These are phyloP conservation scores for Parochlus steinenii DNA, from an alignment of 2,888 invertebrate species.

Conservation along the genomic window DNA sequence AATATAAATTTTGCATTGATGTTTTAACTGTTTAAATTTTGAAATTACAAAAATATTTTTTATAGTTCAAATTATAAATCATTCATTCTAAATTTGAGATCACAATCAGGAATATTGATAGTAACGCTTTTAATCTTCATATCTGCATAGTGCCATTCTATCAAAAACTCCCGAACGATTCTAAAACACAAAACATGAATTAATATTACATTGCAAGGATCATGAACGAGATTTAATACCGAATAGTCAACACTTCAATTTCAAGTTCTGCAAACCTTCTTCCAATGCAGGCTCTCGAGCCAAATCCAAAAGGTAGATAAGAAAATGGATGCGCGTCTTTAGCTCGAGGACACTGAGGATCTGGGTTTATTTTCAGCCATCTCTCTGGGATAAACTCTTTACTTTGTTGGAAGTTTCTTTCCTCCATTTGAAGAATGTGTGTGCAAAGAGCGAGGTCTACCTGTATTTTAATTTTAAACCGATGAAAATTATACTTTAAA, in stretches of 20 bases:
- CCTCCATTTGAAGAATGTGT: conserved; percentile 44
- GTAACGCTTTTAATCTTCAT: background rate
- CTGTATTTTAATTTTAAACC: conserved; percentile 48
- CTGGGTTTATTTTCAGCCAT: conserved; percentile 37
- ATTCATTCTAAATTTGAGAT: conserved; percentile 26
- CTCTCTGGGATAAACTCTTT: conserved; percentile 55
- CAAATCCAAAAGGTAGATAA: conserved; percentile 46
- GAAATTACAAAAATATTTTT: too few relatives aligned
- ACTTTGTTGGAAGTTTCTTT: conserved; percentile 44
- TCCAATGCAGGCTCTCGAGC: conserved; percentile 50
- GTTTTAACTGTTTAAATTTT: too few relatives aligned
- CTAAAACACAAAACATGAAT: too few relatives aligned
- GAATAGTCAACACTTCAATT: conserved; percentile 36
- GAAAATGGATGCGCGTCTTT: conserved; percentile 10
- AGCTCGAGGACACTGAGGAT: conserved; percentile 10
- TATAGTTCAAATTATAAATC: conserved; percentile 16
- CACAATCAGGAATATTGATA: conserved; percentile 22
- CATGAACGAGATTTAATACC: too few relatives aligned
- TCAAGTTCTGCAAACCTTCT: conserved; percentile 55
- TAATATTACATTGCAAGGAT: too few relatives aligned
- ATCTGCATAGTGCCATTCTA: conserved; percentile 20
- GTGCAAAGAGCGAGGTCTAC: conserved; percentile 54
- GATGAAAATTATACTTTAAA: conserved; percentile 17
- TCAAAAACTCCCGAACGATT: conserved; percentile 25
- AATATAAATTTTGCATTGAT: too few relatives aligned